Conservation (phyloP, 1,140 invertebrate species). For the Drosophila bocki region DNA sequence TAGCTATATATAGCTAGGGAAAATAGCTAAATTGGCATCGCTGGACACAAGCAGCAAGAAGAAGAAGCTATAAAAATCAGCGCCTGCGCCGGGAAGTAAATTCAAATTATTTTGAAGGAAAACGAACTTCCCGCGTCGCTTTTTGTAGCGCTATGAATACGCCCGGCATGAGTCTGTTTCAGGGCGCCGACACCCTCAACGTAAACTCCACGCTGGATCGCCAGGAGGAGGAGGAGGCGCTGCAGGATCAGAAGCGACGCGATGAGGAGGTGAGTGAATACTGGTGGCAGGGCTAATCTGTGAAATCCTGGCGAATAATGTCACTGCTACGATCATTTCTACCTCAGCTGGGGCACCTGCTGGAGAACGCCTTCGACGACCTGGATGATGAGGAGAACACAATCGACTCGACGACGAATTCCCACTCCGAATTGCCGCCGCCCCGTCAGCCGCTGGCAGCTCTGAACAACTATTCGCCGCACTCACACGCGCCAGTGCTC, state of each 20-base stretch:
- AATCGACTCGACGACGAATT: constrained; percentile 74
- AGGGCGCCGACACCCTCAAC: constrained; percentile 86
- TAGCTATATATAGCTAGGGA: too few species aligned
- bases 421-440: constrained; percentile 58
- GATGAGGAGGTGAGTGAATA: constrained; percentile 86
- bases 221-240: constrained; percentile 87
- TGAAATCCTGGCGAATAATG: constrained; percentile 9
- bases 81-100: constrained; percentile 47
- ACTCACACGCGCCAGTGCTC: constrained; percentile 8
- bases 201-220: constrained; percentile 86
- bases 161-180: constrained; percentile 87
- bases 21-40: too few species aligned
- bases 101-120: constrained; percentile 33
- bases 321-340: background rate
- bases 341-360: constrained; percentile 86
- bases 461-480: constrained; percentile 1
- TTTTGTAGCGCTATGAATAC: constrained; percentile 81
- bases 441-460: constrained; percentile 29
- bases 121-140: background rate
- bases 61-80: constrained; percentile 21
- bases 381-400: constrained; percentile 87
- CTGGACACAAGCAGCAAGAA: constrained; percentile 2
- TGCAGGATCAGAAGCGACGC: constrained; percentile 87
- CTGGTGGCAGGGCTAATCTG: background rate
- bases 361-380: constrained; percentile 87